These are phyloP conservation scores for Danio tinwini DNA, from an alignment of 2,797 vertebrate species.

Conservation along the genomic window DNA sequence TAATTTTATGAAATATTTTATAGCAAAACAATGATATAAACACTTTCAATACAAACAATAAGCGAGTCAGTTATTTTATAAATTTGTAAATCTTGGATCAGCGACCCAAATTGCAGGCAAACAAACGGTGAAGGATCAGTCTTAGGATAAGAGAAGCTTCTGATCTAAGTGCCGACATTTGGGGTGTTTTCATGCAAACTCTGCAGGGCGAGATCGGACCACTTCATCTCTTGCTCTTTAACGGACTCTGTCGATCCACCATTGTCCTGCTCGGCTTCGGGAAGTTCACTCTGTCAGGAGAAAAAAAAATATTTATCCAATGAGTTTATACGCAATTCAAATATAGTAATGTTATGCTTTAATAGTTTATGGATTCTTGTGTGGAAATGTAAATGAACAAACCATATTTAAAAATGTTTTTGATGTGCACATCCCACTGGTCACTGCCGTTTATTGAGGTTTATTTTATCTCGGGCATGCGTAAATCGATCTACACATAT, in stretches of 20 bases:
- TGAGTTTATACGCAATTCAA: neutral
- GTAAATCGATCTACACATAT: neutral
- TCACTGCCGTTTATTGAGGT: neutral
- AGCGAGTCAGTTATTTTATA: neutral
- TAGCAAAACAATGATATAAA: neutral
- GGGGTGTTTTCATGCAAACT: slow-evolving; percentile 95
- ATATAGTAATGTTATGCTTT: neutral
- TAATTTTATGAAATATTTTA: neutral
- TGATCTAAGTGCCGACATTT: slow-evolving; percentile 80
- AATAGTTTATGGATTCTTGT: neutral
- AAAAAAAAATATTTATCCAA: neutral
- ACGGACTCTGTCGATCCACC: slow-evolving; percentile 95
- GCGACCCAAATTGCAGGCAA: neutral
- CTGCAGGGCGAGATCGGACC: slow-evolving; percentile 94
- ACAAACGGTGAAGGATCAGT: neutral
- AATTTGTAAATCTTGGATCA: neutral
- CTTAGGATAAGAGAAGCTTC: neutral
- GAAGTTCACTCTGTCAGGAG: slow-evolving; percentile 87
- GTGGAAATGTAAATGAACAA: neutral
- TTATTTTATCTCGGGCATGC: no score
- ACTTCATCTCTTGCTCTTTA: slow-evolving; percentile 99
- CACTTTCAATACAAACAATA: neutral
- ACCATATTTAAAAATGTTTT: no score
- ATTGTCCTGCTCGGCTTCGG: slow-evolving; percentile 97
- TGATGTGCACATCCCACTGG: neutral